Conservation (phyloP, 2,113 vertebrate genomes). For the Alosa alosa region DNA sequence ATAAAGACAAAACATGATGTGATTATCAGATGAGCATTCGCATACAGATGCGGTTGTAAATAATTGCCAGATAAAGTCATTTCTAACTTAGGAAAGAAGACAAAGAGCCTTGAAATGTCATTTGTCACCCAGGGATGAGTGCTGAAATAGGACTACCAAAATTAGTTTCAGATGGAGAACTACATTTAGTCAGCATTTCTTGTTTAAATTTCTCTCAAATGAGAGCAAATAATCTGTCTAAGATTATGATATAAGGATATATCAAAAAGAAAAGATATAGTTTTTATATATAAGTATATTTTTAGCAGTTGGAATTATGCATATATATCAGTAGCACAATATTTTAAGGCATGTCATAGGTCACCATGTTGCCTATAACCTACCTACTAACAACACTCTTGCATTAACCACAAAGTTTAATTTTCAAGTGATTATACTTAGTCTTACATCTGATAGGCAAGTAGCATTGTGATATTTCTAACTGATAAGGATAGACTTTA, state of each 20-base stretch:
- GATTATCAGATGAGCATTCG: not conserved
- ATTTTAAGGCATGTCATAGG: no score
- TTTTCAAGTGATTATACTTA: no score
- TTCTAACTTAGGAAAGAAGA: not conserved
- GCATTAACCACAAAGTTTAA: no score
- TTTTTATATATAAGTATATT: no score
- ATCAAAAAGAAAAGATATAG: no score
- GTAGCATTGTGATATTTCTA: not conserved
- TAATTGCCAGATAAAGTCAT: not conserved
- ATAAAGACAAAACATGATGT: not conserved
- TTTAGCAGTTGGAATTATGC: no score
- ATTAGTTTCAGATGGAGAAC: not conserved
- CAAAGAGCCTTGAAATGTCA: not conserved
- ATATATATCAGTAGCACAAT: no score
- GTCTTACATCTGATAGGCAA: not conserved
- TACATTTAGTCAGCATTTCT: not conserved
- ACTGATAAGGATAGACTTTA: not conserved
- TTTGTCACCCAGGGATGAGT: not conserved
- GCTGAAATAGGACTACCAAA: not conserved
- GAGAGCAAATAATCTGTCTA: not conserved
- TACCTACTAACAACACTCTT: no score
- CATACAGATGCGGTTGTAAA: not conserved
- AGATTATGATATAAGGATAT: not conserved
- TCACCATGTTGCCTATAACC: no score
- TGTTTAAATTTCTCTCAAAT: not conserved